phyloP scores from a whole-genome alignment of 2,113 vertebrate genomes.

The Orcinus orca region DNA sequence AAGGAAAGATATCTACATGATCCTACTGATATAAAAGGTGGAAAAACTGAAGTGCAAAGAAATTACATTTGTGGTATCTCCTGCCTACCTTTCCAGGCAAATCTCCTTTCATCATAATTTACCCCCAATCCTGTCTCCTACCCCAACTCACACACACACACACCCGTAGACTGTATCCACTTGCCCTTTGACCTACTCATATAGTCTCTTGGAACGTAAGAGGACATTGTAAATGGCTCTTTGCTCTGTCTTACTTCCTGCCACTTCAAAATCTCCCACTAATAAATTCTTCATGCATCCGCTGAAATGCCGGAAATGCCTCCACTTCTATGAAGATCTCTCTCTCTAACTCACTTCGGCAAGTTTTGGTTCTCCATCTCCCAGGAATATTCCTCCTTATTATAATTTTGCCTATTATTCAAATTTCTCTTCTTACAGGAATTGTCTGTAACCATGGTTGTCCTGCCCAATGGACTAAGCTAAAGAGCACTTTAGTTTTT shows the following conservation, averaged over 20 bases:
- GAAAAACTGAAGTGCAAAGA: neutral
- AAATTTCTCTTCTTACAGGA: neutral
- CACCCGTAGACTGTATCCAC: neutral
- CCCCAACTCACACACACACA: neutral
- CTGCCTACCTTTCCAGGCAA: neutral
- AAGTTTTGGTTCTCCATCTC: neutral
- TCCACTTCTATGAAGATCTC: neutral
- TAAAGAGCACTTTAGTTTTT: neutral
- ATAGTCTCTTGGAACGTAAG: neutral
- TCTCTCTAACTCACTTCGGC: neutral
- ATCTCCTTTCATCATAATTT: neutral
- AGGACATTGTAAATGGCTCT: neutral
- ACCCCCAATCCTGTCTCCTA: neutral
- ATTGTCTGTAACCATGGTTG: neutral
- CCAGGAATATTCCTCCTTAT: neutral
- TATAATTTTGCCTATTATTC: neutral
- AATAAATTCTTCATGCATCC: neutral
- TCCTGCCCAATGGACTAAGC: neutral
- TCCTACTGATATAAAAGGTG: neutral
- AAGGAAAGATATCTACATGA: neutral
- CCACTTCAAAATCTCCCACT: neutral
- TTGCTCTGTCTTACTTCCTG: neutral
- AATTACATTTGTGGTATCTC: neutral
- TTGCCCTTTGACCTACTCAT: neutral
- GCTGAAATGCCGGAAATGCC: neutral